These are phyloP conservation scores for Nephrocerus scutellatus DNA, from an alignment of 2,888 invertebrate genomes.

Conservation along the genomic window DNA sequence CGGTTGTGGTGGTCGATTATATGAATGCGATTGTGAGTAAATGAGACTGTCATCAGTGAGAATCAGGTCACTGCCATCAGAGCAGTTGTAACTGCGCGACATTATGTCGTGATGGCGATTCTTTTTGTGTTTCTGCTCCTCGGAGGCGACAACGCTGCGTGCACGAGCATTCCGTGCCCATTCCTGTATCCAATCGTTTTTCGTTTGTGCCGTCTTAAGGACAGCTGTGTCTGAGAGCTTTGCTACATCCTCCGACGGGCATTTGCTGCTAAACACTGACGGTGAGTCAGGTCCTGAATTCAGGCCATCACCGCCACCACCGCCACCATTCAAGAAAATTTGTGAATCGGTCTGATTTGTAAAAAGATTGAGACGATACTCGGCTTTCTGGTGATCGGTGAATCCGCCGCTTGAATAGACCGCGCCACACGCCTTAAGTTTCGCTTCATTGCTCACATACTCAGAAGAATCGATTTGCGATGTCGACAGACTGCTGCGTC, in stretches of 20 bases:
- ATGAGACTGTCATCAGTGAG: slow-evolving; percentile 39
- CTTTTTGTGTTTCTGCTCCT: no score
- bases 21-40: slow-evolving; percentile 29
- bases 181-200: slow-evolving; percentile 56
- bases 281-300: not conserved
- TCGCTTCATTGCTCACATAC: slow-evolving; percentile 49
- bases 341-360: slow-evolving; percentile 35
- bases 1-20: no score
- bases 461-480: slow-evolving; percentile 63
- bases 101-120: slow-evolving; percentile 28
- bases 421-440: slow-evolving; percentile 32
- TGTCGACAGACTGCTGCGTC: slow-evolving; percentile 61
- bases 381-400: slow-evolving; percentile 46
- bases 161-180: slow-evolving; percentile 57
- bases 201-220: slow-evolving; percentile 43
- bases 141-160: slow-evolving; percentile 37
- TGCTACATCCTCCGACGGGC: no score
- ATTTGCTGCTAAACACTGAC: no score
- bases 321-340: slow-evolving; percentile 9
- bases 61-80: slow-evolving; percentile 21
- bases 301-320: slow-evolving; percentile 23
- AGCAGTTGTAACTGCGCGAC: slow-evolving; percentile 46
- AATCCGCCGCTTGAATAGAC: slow-evolving; percentile 35
- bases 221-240: slow-evolving; percentile 37
- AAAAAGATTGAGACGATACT: slow-evolving; percentile 45